Evolutionary conservation across 1,140 invertebrate species (phyloP).

Genomic region (Megathymus violae): DNA sequence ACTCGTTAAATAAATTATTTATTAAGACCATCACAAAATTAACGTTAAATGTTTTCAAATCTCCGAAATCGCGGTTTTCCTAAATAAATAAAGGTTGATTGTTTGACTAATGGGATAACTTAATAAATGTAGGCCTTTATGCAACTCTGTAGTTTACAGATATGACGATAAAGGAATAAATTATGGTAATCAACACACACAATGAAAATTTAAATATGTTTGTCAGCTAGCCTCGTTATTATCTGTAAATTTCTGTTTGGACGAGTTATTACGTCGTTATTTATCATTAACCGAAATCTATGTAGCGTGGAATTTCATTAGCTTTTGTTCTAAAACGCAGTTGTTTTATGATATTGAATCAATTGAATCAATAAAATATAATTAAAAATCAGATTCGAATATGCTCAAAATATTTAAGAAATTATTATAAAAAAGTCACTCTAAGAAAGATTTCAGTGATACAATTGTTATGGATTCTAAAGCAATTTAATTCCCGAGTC

Average conservation of each 20-base stretch:
- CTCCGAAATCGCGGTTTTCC: constrained; percentile 1
- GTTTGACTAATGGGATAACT: constrained; percentile 11
- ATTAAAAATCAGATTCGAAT: too few relatives aligned
- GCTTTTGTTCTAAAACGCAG: too few relatives aligned
- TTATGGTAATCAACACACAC: constrained; percentile 24
- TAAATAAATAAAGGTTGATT: background rate
- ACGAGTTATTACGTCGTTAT: constrained; percentile 4
- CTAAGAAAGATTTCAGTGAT: too few relatives aligned
- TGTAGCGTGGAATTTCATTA: too few relatives aligned
- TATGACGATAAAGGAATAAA: constrained; percentile 19
- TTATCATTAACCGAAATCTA: background rate
- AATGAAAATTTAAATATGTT: constrained; percentile 26
- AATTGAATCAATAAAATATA: too few relatives aligned
- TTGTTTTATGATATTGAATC: too few relatives aligned
- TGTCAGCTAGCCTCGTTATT: constrained; percentile 5
- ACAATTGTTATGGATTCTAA: too few relatives aligned
- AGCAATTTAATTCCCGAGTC: constrained; percentile 14
- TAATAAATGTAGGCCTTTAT: constrained; percentile 14
- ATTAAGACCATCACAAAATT: too few relatives aligned
- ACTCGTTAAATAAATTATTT: too few relatives aligned
- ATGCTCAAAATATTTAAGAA: too few relatives aligned
- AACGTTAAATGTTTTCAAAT: too few relatives aligned
- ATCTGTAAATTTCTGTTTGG: constrained; percentile 15
- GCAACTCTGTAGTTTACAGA: constrained; percentile 10
- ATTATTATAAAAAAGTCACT: too few relatives aligned